Conservation (phyloP, 2,888 invertebrate species). For the Octodonta nipae region DNA sequence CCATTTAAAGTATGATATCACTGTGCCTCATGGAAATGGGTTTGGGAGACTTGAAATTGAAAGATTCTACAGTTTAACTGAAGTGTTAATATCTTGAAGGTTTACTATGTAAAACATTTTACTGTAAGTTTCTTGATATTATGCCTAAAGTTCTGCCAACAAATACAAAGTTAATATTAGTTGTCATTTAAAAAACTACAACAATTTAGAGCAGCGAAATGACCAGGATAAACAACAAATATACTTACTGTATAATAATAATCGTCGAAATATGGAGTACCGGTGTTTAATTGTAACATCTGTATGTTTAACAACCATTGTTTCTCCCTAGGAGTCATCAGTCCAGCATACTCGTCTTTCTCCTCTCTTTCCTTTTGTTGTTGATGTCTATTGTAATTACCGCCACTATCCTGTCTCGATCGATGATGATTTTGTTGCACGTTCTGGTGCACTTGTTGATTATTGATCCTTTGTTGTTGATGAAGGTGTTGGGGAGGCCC, state of each 20-base stretch:
- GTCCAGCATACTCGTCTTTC: slow-evolving; percentile 71
- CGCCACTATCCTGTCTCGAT: slow-evolving; percentile 21
- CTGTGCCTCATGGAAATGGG: too few relatives aligned
- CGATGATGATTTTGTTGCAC: slow-evolving; percentile 20
- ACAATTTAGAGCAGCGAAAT: too few relatives aligned
- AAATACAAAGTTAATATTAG: too few relatives aligned
- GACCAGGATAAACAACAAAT: too few relatives aligned
- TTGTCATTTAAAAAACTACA: too few relatives aligned
- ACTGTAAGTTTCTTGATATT: too few relatives aligned
- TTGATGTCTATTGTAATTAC: slow-evolving; percentile 20
- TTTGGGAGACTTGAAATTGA: too few relatives aligned
- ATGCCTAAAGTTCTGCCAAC: too few relatives aligned
- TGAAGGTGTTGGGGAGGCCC: not conserved
- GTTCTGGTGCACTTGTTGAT: slow-evolving; percentile 12
- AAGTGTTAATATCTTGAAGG: too few relatives aligned
- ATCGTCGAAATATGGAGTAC: slow-evolving; percentile 92
- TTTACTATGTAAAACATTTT: too few relatives aligned
- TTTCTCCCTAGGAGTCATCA: slow-evolving; percentile 89
- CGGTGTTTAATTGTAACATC: slow-evolving; percentile 80
- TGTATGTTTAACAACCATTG: slow-evolving; percentile 96
- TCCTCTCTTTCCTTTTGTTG: slow-evolving; percentile 13
- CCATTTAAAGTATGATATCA: too few relatives aligned
- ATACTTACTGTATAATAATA: slow-evolving; percentile 80
- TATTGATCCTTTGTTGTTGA: slow-evolving; percentile 5
- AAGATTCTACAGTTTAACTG: too few relatives aligned